Conservation (phyloP, 2,797 vertebrate genomes). For the Clarias fuscus region DNA sequence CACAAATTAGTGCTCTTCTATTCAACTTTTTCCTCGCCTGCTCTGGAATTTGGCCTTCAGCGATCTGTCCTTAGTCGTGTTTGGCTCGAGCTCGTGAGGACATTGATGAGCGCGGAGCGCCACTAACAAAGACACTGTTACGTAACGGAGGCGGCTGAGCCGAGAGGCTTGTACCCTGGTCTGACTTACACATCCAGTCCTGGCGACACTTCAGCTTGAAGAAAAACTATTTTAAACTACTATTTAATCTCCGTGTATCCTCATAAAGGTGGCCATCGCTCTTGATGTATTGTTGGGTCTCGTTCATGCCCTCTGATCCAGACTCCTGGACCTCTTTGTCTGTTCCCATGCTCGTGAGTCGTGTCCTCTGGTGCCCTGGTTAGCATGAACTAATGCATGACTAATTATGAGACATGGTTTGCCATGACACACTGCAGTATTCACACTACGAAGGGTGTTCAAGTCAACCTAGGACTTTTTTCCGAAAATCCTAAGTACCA, state of each 20-base stretch:
- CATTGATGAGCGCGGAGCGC: slow-evolving; percentile 58
- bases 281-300: background rate
- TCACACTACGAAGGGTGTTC: background rate
- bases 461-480: no score
- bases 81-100: slow-evolving; percentile 56
- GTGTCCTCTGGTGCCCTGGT: background rate
- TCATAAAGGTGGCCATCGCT: background rate
- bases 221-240: background rate
- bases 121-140: slow-evolving; percentile 61
- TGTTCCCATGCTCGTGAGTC: slow-evolving; percentile 2
- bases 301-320: background rate
- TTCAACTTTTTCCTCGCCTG: slow-evolving; percentile 29
- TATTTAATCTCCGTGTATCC: background rate
- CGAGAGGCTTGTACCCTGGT: slow-evolving; percentile 57
- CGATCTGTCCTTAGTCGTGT: slow-evolving; percentile 41
- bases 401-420: slow-evolving; percentile 2
- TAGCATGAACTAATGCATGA: background rate
- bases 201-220: slow-evolving; percentile 1
- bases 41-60: slow-evolving; percentile 37
- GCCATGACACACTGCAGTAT: background rate
- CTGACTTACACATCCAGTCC: background rate
- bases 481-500: no score
- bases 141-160: slow-evolving; percentile 54
- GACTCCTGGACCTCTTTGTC: slow-evolving; percentile 10
- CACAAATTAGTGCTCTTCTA: slow-evolving; percentile 30